Base-by-base conservation (phyloP, 2,797 vertebrate genomes). In the Scomberomorus guttatus region DNA sequence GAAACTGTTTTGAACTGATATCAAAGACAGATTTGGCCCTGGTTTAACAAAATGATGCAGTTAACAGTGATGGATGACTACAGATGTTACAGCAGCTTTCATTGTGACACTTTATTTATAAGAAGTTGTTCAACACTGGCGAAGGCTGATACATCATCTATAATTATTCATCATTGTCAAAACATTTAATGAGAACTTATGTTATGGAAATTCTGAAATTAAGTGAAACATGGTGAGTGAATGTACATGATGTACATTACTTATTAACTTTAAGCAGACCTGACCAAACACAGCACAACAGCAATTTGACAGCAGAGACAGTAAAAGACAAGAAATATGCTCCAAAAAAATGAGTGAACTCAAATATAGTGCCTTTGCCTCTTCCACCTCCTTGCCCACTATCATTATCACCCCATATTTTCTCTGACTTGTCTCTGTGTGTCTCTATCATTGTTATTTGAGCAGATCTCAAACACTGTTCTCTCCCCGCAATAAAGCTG, bases 401-500 rank as follows among this genome's bases (percentile, higher is more conserved):
- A 60, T 78, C 69, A 81, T 74, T 51, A 65, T 63, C 25, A 52
- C 5, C 20, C 65, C 39, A 44, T 63, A 79, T 79, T 61, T 84
- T 67, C 74, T 63, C 58, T 63, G 62, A 77, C 67, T 65, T 55
- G 66, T 73, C 73, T 77, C 48, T 64, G 48, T 77, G 59, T 27
- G 22, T 72, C 73, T 79, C 54, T 32, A 69, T 89, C 75, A 74
- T 55, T 81, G 75, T 72, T 69, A 85, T 75, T 72, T 27, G 27
- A 81, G 80, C 64, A 37, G 62, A 82, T 84, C 80, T 82, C 58
- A 81, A 85, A 77, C 51, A 56, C 75, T 37, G 61, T 51, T 84
- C 61, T 69, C 51, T 61, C 65, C 66, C 29, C 48, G 72, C 81
- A 82, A 82, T 86, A 65, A 88, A 89, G 83, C 88, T 79, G 83